Conservation (phyloP, 2,113 vertebrate species). For the Hylia prasina region DNA sequence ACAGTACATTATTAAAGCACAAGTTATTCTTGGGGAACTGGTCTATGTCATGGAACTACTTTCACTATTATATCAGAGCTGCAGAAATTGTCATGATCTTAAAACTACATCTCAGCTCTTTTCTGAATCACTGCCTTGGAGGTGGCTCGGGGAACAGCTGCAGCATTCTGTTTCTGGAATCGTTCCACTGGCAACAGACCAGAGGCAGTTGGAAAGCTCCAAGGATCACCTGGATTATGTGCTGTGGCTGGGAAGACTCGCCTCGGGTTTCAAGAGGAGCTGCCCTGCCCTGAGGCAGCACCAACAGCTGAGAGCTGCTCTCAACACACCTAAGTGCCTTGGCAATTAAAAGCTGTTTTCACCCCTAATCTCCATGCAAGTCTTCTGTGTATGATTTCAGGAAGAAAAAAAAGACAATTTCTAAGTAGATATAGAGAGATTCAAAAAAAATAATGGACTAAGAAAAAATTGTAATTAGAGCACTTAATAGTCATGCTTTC, state of each 20-base stretch:
- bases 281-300: neutral
- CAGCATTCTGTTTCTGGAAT: neutral
- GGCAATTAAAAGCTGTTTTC: neutral
- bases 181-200: neutral
- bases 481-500: neutral
- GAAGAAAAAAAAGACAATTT: neutral
- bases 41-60: neutral
- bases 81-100: neutral
- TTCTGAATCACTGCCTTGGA: neutral
- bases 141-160: neutral
- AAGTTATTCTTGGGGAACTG: neutral
- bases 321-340: neutral
- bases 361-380: neutral
- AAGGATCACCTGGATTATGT: neutral
- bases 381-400: neutral
- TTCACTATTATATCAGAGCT: neutral
- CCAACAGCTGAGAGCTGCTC: neutral
- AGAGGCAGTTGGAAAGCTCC: neutral
- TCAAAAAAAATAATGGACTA: neutral
- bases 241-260: accelerated
- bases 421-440: neutral
- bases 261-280: neutral
- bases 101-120: neutral
- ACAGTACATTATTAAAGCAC: neutral
- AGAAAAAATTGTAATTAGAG: neutral